Evolutionary conservation across 2,888 invertebrate genomes (phyloP), one percentile per base, ranked within the genome.

Genomic region (Acronicta psi): DNA sequence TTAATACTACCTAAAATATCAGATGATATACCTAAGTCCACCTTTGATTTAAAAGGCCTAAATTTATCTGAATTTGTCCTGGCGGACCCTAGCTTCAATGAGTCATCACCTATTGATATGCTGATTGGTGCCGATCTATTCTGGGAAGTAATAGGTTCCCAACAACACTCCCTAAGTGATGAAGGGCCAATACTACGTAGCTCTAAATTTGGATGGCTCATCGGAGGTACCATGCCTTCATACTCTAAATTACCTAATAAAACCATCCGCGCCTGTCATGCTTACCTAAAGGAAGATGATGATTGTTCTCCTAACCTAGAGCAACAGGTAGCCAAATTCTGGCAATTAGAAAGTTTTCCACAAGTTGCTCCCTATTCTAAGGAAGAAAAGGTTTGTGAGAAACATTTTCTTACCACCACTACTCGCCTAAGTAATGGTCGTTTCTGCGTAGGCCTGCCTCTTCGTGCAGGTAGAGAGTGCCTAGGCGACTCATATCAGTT

Each of bases 111-210:
- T n/a, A n/a, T n/a, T 10, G 67, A 69, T n/a, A 50, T 69, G 29
- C 52, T 71, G 7, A 64, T 69, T n/a, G 68, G 72, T 8, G 52
- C 67, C 14, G 70, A 74, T 20, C 9, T 72, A 1, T 74, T 76
- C 55, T 67, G 74, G 74, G 59, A 68, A 29, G 18, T 75, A 16
- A 47, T 75, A 42, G 67, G 70, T n/a, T 46, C 64, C 16, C 45
- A 62, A 29, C 56, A 58, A 23, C 52, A 67, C 3, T 45, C 43
- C 8, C 46, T 73, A 45, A 69, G 71, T 37, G 14, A 47, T 9
- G 50, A 53, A 8, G 31, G 55, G 8, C 67, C 75, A 1, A 47
- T 59, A 5, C 57, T 75, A 14, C 65, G 45, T 38, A 59, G 64
- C 23, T 23, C 23, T 8, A 23, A 23, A 23, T 8, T 23, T 23